A percentile compares a stretch with the other conserved stretches of the same genome.
Conservation (phyloP, 2,888 invertebrate species). For the Habrosyne pyritoides region DNA sequence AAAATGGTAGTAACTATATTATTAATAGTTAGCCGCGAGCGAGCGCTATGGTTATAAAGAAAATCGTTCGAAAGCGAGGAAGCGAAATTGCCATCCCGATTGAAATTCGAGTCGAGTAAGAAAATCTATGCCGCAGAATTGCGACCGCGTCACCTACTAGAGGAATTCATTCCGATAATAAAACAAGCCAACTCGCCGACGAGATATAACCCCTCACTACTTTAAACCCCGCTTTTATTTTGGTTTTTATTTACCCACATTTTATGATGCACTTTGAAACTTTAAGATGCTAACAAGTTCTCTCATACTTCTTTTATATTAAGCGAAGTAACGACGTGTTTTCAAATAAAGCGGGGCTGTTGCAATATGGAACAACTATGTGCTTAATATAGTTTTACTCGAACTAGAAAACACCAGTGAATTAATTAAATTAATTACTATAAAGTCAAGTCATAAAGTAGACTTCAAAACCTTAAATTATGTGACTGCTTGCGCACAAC, state of each 20-base stretch:
- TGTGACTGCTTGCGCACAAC: too few species aligned
- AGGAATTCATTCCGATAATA: slow-evolving; percentile 8
- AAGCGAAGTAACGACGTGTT: neutral
- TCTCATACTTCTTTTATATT: neutral
- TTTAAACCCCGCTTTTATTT: neutral
- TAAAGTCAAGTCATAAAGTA: too few species aligned
- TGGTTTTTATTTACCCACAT: neutral
- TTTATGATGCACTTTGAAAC: neutral
- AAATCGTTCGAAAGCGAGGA: slow-evolving; percentile 22
- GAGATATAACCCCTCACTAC: neutral
- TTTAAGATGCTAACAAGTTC: neutral
- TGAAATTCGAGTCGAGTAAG: slow-evolving; percentile 38
- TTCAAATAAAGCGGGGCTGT: neutral
- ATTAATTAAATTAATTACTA: too few species aligned
- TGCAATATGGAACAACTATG: too few species aligned
- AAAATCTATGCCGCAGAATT: slow-evolving; percentile 23
- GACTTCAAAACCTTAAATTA: too few species aligned
- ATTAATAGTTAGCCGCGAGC: slow-evolving; percentile 31
- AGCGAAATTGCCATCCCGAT: slow-evolving; percentile 31
- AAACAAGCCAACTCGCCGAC: neutral
- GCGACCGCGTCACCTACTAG: slow-evolving; percentile 19
- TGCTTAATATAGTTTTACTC: too few species aligned
- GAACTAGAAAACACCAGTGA: too few species aligned
- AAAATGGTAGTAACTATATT: slow-evolving; percentile 34
- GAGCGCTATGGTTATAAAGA: slow-evolving; percentile 26